Evolutionary conservation across 2,888 invertebrate genomes (phyloP), one percentile per base, ranked within the genome.

Genomic region (Clostera curtula): DNA sequence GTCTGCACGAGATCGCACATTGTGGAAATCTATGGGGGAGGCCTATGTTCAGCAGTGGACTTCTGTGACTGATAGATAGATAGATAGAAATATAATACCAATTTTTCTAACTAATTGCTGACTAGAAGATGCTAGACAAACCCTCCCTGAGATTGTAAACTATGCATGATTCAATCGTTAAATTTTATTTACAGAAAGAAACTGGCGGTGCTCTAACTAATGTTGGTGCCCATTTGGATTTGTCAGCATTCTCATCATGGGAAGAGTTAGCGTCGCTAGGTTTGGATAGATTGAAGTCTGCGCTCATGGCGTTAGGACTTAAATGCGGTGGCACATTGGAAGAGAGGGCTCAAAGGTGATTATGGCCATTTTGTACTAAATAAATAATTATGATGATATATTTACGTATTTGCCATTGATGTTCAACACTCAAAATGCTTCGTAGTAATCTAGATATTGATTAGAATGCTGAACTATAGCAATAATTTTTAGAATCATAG

Each of bases 301-400:
- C 98, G 1, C 79, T 98, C 7, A 93, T 98, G 91, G 98, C 98
- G 3, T 83, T 99, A 9, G 96, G 97, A 0, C 85, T 99, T 1
- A 99, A 99, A 74, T 99, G 99, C 77, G 99, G 99, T 30, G 99
- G 98, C 1, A 98, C 98, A 3, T 79, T 99, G 26, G 97, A 98
- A 77, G 98, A 99, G 75, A 87, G 99, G 49, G 99, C 99, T 1
- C 96, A 98, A 65, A 88, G 99, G 85, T 84, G 51, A 12, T 3
- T 6, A 8, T 7, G 12, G 2, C 7, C 6, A 1, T 1, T 9
- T 18, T 10, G n/a, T n/a, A n/a, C n/a, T n/a, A n/a, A n/a, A 15
- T 6, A n/a, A 5, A 10, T 19, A 3, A 5, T 5, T 24, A 4
- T 6, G n/a, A 15, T 9, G 18, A 3, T 5, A 7, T 17, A 12